Base-by-base conservation (phyloP, 1,140 invertebrate genomes). In the Nomia melanderi region DNA sequence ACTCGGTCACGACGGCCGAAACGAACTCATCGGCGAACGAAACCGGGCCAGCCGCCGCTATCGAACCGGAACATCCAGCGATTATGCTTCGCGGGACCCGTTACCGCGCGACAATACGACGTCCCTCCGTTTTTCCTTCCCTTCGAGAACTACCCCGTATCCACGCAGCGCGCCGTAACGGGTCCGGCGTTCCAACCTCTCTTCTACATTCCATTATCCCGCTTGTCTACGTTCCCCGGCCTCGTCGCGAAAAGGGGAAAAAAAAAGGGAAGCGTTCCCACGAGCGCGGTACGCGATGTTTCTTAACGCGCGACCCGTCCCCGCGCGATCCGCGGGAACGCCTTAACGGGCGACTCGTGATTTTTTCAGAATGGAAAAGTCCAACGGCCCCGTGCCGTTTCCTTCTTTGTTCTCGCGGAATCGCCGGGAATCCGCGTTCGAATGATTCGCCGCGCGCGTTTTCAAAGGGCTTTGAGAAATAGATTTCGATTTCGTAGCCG, bases 201-300 rank as follows among this genome's bases (percentile, higher is more conserved):
- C 54, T 27, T 57, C 67, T 33, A 25, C 54, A 44, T 71, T 59
- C 67, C 67, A 71, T 71, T 71, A 59, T n/a, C 27, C 56, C n/a
- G 39, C 56, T 39, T 44, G 39, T 25, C 23, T 31, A 36, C 54
- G 59, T 31, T 14, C 67, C 12, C n/a, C 20, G 11, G 2, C 11
- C 23, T n/a, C 17, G 29, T 25, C n/a, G 33, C n/a, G 11, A 39
- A 47, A 39, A 33, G 31, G 25, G 47, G 50, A 50, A 29, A 41
- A 41, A 69, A 12, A 53, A 25, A 25, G 9, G 25, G 6, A 69
- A 36, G 23, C 31, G 41, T 39, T 39, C 57, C 29, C 23, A 1
- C 11, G 27, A 47, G 39, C 29, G 20, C 25, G 25, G 9, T 20
- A 3, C 0, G 7, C 20, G 2, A 3, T 14, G 31, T 72, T n/a